Evolutionary conservation across 2,113 vertebrate genomes (phyloP).

Genomic region (Tupaia chinensis): DNA sequence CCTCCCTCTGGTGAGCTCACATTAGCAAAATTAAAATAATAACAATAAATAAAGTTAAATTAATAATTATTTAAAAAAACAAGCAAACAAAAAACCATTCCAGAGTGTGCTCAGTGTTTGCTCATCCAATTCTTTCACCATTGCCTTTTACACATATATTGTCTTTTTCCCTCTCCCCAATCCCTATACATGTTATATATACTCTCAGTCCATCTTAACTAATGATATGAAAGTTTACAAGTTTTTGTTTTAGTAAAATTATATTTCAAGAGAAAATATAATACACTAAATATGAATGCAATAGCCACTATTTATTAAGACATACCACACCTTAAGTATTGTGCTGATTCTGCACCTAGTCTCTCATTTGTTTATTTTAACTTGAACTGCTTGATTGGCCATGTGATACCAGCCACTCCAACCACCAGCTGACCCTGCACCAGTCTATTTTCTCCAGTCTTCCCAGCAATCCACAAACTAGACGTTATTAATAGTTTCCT

Average conservation of each 20-base stretch:
- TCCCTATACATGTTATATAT: background rate
- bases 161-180: background rate
- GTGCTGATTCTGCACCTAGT: background rate
- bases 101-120: background rate
- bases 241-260: background rate
- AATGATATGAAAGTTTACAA: background rate
- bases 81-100: background rate
- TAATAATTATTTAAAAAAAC: no score
- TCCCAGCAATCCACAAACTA: background rate
- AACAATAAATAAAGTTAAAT: no score
- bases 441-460: background rate
- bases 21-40: no score
- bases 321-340: background rate
- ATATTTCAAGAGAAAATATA: background rate
- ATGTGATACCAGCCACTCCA: no score
- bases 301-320: background rate
- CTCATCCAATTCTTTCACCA: background rate
- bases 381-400: no score
- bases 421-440: no score
- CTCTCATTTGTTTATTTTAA: background rate
- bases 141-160: background rate
- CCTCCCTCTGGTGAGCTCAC: no score
- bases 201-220: background rate
- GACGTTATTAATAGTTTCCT: background rate
- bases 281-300: background rate